A percentile compares a stretch with the other conserved stretches of the same genome.
phyloP scores from a whole-genome alignment of 2,888 invertebrate genomes.

The Sphecodes monilicornis region DNA sequence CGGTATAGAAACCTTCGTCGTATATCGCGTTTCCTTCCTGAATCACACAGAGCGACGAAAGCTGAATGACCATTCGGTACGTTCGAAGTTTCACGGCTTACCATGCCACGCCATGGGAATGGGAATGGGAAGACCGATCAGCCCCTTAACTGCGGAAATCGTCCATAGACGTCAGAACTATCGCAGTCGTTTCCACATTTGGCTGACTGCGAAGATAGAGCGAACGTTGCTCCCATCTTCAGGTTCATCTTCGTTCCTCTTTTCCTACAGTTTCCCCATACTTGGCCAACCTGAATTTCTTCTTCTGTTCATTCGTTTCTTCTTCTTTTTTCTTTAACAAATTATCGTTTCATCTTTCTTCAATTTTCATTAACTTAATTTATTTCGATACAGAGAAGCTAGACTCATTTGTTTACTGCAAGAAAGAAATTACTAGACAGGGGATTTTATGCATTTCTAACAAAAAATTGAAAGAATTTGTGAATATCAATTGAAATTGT shows the following conservation, averaged over 20 bases:
- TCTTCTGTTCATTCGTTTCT: background rate
- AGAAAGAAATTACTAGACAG: no score
- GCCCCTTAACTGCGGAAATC: constrained; percentile 4
- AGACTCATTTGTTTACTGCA: no score
- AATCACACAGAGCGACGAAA: background rate
- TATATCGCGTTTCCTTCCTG: background rate
- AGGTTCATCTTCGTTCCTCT: background rate
- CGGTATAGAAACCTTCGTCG: background rate
- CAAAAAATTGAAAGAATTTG: no score
- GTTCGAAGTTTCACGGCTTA: background rate
- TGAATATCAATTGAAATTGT: no score
- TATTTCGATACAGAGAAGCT: no score
- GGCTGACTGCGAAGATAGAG: background rate
- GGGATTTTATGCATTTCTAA: no score
- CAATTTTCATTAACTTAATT: no score
- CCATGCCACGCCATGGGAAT: background rate
- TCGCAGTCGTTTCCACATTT: constrained; percentile 3
- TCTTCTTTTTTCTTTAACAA: no score
- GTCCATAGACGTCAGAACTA: background rate
- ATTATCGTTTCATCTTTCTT: no score
- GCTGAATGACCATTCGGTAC: background rate
- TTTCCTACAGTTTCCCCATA: background rate
- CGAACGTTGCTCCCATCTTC: background rate
- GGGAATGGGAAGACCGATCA: background rate
- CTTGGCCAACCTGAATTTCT: background rate